phyloP scores from a whole-genome alignment of 2,113 vertebrate species.

The Hystrix brachyura region DNA sequence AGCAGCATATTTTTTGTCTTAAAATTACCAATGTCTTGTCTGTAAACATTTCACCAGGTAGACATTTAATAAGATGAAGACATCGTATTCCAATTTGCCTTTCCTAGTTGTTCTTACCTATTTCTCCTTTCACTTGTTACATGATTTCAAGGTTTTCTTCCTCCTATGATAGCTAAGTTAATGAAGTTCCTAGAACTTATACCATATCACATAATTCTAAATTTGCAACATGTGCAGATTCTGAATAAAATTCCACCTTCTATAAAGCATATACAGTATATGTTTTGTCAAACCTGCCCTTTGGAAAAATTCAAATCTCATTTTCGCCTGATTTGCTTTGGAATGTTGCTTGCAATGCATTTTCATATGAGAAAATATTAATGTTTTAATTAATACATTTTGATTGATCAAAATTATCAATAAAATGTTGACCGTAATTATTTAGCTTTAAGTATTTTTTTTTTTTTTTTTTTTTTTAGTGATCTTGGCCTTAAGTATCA shows the following conservation, averaged over 20 bases:
- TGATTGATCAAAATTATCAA: background rate
- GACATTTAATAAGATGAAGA: slow-evolving; percentile 20
- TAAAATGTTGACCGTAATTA: background rate
- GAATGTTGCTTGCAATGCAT: background rate
- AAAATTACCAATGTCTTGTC: slow-evolving; percentile 22
- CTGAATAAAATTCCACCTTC: background rate
- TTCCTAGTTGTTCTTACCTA: background rate
- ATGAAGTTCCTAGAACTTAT: background rate
- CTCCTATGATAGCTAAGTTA: background rate
- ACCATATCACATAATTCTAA: background rate
- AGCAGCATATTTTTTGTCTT: background rate
- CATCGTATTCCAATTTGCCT: background rate
- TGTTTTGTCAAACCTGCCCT: background rate
- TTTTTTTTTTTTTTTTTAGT: background rate
- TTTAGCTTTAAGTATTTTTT: background rate
- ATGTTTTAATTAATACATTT: background rate
- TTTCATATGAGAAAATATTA: background rate
- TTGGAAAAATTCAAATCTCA: background rate
- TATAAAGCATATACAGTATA: background rate
- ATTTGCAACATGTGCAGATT: background rate
- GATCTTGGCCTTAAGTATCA: background rate
- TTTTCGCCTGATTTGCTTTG: background rate
- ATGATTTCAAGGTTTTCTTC: background rate
- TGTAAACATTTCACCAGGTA: background rate
- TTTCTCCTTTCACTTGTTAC: background rate